phyloP scores from a whole-genome alignment of 1,140 invertebrate genomes.

The Brachionus calyciflorus region DNA sequence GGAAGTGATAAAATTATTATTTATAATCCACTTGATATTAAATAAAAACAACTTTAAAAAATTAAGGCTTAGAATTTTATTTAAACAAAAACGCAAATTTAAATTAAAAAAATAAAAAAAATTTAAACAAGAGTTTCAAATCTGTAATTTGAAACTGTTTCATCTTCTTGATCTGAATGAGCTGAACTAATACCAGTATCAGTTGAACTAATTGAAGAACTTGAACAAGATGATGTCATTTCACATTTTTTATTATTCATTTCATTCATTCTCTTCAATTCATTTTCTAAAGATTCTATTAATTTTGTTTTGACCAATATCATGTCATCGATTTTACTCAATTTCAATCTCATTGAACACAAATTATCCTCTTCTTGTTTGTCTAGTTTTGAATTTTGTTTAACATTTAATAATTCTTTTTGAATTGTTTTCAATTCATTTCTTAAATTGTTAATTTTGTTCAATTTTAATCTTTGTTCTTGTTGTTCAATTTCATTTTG shows the following conservation, averaged over 20 bases:
- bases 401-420: not conserved
- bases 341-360: not conserved
- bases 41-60: no score
- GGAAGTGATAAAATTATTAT: no score
- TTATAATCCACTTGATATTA: no score
- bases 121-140: constrained; percentile 35
- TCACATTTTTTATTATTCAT: not conserved
- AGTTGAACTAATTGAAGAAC: constrained; percentile 8
- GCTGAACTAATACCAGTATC: constrained; percentile 31
- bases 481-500: no score
- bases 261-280: not conserved
- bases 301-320: not conserved
- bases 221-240: not conserved
- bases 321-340: not conserved
- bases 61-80: no score
- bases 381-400: not conserved
- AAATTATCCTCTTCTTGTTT: not conserved
- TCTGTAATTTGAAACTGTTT: not conserved
- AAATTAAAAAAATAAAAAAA: not conserved
- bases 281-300: constrained; percentile 21
- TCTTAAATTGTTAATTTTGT: not conserved
- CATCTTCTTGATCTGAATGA: not conserved
- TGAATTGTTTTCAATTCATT: not conserved
- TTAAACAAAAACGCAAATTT: not conserved
- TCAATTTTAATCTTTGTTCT: not conserved